Base-by-base conservation (phyloP, 1,140 invertebrate genomes). In the Leptonema lineaticorne region DNA sequence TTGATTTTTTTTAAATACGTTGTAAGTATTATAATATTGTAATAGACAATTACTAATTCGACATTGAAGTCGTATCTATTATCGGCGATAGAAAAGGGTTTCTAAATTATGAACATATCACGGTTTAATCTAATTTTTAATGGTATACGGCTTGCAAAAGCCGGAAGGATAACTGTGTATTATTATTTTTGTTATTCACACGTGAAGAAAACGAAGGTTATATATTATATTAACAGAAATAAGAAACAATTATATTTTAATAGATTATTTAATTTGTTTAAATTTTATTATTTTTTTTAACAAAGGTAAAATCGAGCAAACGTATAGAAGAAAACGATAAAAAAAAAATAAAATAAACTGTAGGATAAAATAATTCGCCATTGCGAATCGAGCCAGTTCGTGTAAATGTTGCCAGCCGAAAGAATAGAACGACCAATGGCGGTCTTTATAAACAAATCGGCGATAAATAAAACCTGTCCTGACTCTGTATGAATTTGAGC, bases 391-490 rank as follows among this genome's bases (percentile, higher is more conserved):
- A 28, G 41, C 18, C 5, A 7, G 29, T 62, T 62, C 41, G 58
- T 62, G n/a, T n/a, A n/a, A n/a, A n/a, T n/a, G n/a, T n/a, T 62
- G 8, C 18, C 37, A 9, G 41, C 41, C 37, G n/a, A n/a, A n/a
- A n/a, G n/a, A n/a, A n/a, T n/a, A n/a, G n/a, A n/a, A n/a, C n/a
- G 27, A 26, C 62, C 41, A 45, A 67, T 67, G 14, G 59, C 68
- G 57, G 22, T 56, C 58, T 63, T 62, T 60, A 48, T 60, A 67
- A 67, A 26, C 59, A 71, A 71, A 62, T 66, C 58, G 53, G 53
- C 68, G 48, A 67, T 67, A 69, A 72, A 72, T 69, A 69, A 72
- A 72, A 72, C 70, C 70, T 69, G 70, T 69, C 70, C 60, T 22
- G 45, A 26, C 26, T 30, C 26, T 41, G 59, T 68, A 69, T 69